Percentiles rank a stretch among this genome's conserved stretches.
Conservation (phyloP, 2,797 vertebrate species). For the Scleropages formosus region DNA sequence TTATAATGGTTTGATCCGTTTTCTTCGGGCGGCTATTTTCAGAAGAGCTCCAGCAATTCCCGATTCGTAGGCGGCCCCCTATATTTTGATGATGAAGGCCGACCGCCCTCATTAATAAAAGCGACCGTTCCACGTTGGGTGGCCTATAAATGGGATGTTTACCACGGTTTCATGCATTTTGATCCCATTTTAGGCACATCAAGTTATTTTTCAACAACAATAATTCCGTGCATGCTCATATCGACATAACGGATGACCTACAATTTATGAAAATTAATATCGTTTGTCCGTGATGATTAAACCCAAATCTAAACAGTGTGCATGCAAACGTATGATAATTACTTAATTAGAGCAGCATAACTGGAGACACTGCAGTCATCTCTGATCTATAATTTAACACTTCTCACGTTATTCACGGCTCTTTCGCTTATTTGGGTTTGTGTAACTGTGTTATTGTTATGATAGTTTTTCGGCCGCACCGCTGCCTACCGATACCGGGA, state of each 20-base stretch:
- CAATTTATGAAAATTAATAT: slow-evolving; percentile 10
- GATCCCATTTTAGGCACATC: slow-evolving; percentile 10
- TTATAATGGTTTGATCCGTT: too few species aligned
- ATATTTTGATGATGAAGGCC: too few species aligned
- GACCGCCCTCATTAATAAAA: slow-evolving; percentile 7
- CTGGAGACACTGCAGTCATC: slow-evolving; percentile 7
- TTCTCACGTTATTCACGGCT: slow-evolving; percentile 23
- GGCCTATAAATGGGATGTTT: background rate
- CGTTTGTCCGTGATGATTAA: slow-evolving; percentile 16
- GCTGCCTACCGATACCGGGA: slow-evolving; percentile 47
- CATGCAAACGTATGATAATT: slow-evolving; percentile 24
- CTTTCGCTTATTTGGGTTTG: slow-evolving; percentile 2
- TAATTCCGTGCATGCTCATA: background rate
- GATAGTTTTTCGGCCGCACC: slow-evolving; percentile 67
- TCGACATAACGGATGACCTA: background rate
- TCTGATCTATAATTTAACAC: slow-evolving; percentile 28
- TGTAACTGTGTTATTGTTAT: slow-evolving; percentile 20
- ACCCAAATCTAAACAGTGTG: background rate
- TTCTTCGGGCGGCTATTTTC: too few species aligned
- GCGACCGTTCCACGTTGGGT: background rate
- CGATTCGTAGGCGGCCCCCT: too few species aligned
- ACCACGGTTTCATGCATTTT: slow-evolving; percentile 10
- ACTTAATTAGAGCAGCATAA: slow-evolving; percentile 16
- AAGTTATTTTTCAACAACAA: background rate
- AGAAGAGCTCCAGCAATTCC: too few species aligned